Evolutionary conservation across 2,888 invertebrate species (phyloP).

Genomic region (Steinernema scapterisci): DNA sequence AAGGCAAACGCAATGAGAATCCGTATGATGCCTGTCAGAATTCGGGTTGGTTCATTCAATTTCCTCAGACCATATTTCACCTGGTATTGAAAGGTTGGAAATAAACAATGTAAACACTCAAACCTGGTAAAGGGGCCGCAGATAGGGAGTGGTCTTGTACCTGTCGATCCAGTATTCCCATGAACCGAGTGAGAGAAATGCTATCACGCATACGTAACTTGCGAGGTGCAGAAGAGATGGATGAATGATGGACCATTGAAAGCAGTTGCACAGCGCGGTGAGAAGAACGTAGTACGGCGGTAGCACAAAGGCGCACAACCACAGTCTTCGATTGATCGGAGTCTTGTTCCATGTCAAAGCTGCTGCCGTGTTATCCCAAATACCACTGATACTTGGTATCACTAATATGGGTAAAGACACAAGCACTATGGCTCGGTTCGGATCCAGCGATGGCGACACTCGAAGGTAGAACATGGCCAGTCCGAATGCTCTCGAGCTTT

Average conservation of each 20-base stretch:
- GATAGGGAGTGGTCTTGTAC: no score
- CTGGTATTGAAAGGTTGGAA: slow-evolving; percentile 36
- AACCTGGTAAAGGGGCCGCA: not conserved
- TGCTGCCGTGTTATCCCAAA: slow-evolving; percentile 41
- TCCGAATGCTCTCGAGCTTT: slow-evolving; percentile 51
- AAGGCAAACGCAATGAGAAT: slow-evolving; percentile 39
- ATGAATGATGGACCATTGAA: slow-evolving; percentile 29
- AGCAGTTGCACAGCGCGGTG: not conserved
- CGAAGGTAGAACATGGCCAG: slow-evolving; percentile 47
- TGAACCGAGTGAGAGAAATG: slow-evolving; percentile 56
- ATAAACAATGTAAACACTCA: not conserved
- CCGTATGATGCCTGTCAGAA: slow-evolving; percentile 34
- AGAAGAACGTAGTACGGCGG: slow-evolving; percentile 37
- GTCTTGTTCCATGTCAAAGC: slow-evolving; percentile 23
- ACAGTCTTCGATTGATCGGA: not conserved
- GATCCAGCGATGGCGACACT: slow-evolving; percentile 47
- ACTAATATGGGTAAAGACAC: slow-evolving; percentile 47
- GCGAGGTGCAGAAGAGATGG: slow-evolving; percentile 41
- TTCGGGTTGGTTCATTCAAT: slow-evolving; percentile 33
- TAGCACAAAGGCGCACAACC: slow-evolving; percentile 38
- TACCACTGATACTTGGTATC: slow-evolving; percentile 50
- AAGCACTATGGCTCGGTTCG: slow-evolving; percentile 39
- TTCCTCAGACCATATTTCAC: slow-evolving; percentile 62
- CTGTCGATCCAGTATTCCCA: slow-evolving; percentile 63
- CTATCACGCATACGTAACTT: slow-evolving; percentile 47